phyloP scores from a whole-genome alignment of 2,113 vertebrate species.

The Isichthys henryi region DNA sequence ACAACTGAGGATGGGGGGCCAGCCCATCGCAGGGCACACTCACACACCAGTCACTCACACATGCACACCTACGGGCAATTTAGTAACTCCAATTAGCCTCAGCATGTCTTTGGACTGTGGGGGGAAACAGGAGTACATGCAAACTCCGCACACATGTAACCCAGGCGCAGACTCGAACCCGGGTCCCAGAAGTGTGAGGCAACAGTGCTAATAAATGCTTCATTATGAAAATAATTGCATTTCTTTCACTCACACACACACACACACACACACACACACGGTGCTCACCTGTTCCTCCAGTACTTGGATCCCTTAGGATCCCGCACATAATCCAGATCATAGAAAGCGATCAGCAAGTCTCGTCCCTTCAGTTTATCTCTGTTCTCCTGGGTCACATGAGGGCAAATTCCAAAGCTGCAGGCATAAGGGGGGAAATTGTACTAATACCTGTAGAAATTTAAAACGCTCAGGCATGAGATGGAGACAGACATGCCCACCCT shows the following conservation, averaged over 20 bases:
- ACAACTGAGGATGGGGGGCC: too few species aligned
- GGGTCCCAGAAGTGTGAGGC: too few species aligned
- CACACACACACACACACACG: neutral
- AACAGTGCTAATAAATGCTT: too few species aligned
- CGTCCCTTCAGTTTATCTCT: slow-evolving; percentile 51
- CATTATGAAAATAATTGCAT: too few species aligned
- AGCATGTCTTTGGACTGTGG: too few species aligned
- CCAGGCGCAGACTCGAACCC: too few species aligned
- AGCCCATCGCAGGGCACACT: too few species aligned
- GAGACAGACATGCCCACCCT: neutral
- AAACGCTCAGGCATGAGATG: neutral
- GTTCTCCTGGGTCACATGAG: slow-evolving; percentile 61
- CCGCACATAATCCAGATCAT: slow-evolving; percentile 58
- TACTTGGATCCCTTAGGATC: slow-evolving; percentile 60
- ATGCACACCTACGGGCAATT: too few species aligned
- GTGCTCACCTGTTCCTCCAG: slow-evolving; percentile 64
- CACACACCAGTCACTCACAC: too few species aligned
- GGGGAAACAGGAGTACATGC: too few species aligned
- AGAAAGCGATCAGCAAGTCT: slow-evolving; percentile 57
- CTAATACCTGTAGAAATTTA: neutral
- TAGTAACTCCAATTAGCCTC: too few species aligned
- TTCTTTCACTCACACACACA: neutral
- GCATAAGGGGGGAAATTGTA: neutral
- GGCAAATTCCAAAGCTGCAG: slow-evolving; percentile 58
- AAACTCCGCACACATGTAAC: too few species aligned